These are phyloP conservation scores for Leptinotarsa defecta DNA, from an alignment of 1,140 invertebrate species.

Conservation along the genomic window DNA sequence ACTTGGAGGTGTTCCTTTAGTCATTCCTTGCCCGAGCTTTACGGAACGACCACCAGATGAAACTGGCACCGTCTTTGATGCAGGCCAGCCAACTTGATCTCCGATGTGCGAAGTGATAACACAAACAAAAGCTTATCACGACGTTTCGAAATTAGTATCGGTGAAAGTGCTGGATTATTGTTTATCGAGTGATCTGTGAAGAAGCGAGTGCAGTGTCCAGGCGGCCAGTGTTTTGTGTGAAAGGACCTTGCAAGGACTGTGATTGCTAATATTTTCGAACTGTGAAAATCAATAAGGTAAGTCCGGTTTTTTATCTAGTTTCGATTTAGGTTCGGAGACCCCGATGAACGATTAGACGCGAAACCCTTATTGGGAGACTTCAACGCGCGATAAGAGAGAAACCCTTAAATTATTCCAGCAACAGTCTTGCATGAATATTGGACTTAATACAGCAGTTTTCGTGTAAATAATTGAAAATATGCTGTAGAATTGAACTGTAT, in stretches of 20 bases:
- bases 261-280: background rate
- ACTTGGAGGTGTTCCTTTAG: conserved; percentile 43
- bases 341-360: background rate
- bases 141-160: conserved; percentile 49
- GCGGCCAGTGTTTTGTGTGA: conserved; percentile 29
- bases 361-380: background rate
- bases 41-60: conserved; percentile 32
- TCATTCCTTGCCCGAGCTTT: conserved; percentile 45
- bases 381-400: background rate
- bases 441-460: too few species aligned
- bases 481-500: too few species aligned
- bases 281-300: conserved; percentile 12
- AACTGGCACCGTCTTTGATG: conserved; percentile 16
- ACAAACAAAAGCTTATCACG: conserved; percentile 33
- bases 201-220: conserved; percentile 25
- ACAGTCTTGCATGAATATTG: too few species aligned
- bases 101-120: conserved; percentile 39
- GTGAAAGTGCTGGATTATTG: conserved; percentile 46
- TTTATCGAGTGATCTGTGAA: conserved; percentile 40
- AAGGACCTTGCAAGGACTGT: conserved; percentile 36
- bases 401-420: background rate
- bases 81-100: conserved; percentile 10
- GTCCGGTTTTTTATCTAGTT: background rate
- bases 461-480: too few species aligned
- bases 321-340: conserved; percentile 1